phyloP scores from a whole-genome alignment of 1,140 invertebrate species.

The Meloidogyne exigua region DNA sequence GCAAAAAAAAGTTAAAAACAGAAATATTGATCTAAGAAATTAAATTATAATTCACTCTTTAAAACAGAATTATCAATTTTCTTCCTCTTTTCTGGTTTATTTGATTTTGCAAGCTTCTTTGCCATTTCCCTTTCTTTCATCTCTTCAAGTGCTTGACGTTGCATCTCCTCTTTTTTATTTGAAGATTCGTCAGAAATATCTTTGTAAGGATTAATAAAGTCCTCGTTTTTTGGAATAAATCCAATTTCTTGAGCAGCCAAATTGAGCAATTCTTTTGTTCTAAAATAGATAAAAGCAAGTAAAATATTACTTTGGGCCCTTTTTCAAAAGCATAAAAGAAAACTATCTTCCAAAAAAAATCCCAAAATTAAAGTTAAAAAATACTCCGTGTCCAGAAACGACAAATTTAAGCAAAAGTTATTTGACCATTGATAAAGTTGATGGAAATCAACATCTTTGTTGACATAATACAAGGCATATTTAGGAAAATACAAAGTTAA shows the following conservation, averaged over 20 bases:
- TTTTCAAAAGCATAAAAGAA: too few species aligned
- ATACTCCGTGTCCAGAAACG: background rate
- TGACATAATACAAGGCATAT: background rate
- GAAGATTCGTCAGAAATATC: background rate
- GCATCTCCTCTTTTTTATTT: conserved; percentile 7
- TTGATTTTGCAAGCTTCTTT: conserved; percentile 9
- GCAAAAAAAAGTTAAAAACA: background rate
- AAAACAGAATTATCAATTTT: background rate
- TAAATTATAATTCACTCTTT: conserved; percentile 7
- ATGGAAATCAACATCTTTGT: conserved; percentile 15
- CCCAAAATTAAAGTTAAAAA: background rate
- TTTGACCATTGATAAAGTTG: conserved; percentile 19
- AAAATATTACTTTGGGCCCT: too few species aligned
- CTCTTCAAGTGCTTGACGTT: conserved; percentile 11
- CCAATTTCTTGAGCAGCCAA: conserved; percentile 21
- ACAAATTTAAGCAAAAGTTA: background rate
- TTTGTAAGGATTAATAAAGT: conserved; percentile 18
- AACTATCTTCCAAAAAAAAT: background rate
- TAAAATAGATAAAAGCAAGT: background rate
- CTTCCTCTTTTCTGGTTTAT: conserved; percentile 14
- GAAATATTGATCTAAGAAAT: too few species aligned
- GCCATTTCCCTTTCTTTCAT: background rate
- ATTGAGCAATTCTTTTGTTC: conserved; percentile 11
- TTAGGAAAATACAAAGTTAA: conserved; percentile 18
- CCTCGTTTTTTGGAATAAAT: background rate